Percentiles rank a stretch among this genome's conserved stretches.
These are phyloP conservation scores for Phengaris arion DNA, from an alignment of 2,888 invertebrate species.

Conservation along the genomic window DNA sequence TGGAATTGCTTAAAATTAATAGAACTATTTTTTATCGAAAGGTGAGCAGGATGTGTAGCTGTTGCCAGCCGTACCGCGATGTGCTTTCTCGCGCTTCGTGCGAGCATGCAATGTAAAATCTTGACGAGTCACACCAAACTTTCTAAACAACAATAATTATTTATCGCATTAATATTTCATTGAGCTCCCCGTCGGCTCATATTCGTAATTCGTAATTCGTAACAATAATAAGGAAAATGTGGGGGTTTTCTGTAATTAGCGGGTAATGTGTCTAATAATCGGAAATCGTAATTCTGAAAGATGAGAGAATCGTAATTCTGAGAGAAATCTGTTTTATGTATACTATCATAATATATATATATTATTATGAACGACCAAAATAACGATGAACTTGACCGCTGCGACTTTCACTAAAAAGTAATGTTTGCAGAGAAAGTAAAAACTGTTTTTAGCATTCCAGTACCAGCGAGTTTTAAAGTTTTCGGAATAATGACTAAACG, in stretches of 20 bases:
- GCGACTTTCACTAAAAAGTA: constrained; percentile 15
- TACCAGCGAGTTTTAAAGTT: neutral
- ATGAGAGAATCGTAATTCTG: too few species aligned
- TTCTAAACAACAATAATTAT: constrained; percentile 79
- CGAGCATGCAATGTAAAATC: constrained; percentile 75
- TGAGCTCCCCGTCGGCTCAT: constrained; percentile 37
- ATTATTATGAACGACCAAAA: neutral
- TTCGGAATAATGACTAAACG: constrained; percentile 2
- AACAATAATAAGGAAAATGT: constrained; percentile 14
- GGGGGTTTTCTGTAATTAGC: neutral
- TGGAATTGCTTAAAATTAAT: neutral
- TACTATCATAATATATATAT: neutral
- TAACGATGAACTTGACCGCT: constrained; percentile 13
- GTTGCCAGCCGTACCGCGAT: constrained; percentile 46
- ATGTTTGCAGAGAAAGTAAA: constrained; percentile 21
- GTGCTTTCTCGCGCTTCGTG: constrained; percentile 77
- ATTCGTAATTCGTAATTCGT: too few species aligned
- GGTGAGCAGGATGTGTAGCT: constrained; percentile 26
- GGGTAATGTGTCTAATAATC: neutral
- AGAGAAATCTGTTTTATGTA: neutral
- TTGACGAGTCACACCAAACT: constrained; percentile 69
- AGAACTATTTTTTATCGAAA: constrained; percentile 7
- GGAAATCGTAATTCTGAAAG: neutral
- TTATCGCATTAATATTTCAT: constrained; percentile 77
- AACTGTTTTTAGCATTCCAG: constrained; percentile 9